Evolutionary conservation across 1,140 invertebrate species (phyloP), one percentile per base, ranked within the genome.

Genomic region (Lepidurus couesii): DNA sequence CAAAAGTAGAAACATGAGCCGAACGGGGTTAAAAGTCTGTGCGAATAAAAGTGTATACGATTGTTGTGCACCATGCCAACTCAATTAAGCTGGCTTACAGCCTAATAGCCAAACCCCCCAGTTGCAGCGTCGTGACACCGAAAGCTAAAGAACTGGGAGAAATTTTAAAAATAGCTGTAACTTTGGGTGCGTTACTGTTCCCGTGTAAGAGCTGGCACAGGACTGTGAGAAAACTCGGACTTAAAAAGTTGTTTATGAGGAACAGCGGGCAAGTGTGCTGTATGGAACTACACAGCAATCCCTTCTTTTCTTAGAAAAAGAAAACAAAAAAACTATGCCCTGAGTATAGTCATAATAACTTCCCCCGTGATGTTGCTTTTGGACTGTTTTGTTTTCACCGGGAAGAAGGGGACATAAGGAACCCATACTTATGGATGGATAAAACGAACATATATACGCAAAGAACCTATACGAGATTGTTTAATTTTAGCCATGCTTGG

Each of bases 81-180:
- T 21, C 53, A 65, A 65, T 65, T 65, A 65, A 65, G 53, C 21
- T 65, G 53, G 53, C 53, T 65, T 65, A 65, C 6, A 65, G 53
- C 53, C 53, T 65, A 65, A 65, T 65, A 21, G 53, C 53, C 16
- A 65, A 65, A 65, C 8, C 13, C 53, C 21, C 21, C 53, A 7
- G 6, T 65, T 65, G 21, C 53, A 65, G 21, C 21, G 16, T 65
- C 13, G 53, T 65, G 53, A 65, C 53, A 65, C 53, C 53, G 8
- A 65, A 16, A 13, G 53, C 16, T 11, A 65, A 65, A 65, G 13
- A 21, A 65, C 53, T 21, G 21, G 16, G 53, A 65, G 21, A 47
- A 65, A 65, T 21, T 65, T 65, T 65, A 7, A 65, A 65, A 65
- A 9, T 16, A n/a, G 53, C 16, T 13, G 9, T 16, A 65, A 65